Evolutionary conservation across 92 coral and sea anemone genomes (phyloP).

Genomic region (Parazoanthus atlanticus): DNA sequence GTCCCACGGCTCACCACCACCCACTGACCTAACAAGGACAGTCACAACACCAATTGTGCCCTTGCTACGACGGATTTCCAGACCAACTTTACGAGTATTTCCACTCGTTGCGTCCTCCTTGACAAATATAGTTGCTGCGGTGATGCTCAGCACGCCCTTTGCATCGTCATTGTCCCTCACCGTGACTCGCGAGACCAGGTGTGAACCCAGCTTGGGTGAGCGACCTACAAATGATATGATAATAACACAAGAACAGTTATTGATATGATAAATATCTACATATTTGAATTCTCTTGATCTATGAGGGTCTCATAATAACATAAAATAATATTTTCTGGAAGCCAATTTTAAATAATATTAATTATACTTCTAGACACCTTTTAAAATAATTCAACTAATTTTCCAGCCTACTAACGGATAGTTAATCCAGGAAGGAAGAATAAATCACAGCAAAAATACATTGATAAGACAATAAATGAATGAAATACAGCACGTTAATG

Average conservation of each 20-base stretch:
- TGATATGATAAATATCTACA: neutral
- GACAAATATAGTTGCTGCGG: conserved; percentile 60
- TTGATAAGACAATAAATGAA: too few species aligned
- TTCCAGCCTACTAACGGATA: too few species aligned
- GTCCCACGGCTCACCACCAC: conserved; percentile 94
- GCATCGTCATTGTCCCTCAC: conserved; percentile 93
- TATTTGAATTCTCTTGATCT: too few species aligned
- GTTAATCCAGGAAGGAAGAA: too few species aligned
- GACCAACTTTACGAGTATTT: conserved; percentile 62
- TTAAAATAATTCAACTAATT: too few species aligned
- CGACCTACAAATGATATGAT: conserved; percentile 62
- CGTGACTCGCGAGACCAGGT: conserved; percentile 67
- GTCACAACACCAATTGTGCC: conserved; percentile 92
- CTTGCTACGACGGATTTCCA: conserved; percentile 78
- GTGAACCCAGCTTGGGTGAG: conserved; percentile 80
- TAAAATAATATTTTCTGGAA: too few species aligned
- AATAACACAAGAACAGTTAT: neutral
- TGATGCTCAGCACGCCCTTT: conserved; percentile 78
- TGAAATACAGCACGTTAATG: too few species aligned
- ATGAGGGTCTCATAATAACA: too few species aligned
- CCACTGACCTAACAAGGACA: conserved; percentile 88
- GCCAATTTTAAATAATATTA: too few species aligned
- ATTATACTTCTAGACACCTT: too few species aligned
- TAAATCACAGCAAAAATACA: too few species aligned
- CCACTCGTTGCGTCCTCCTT: conserved; percentile 78